These are phyloP conservation scores for Platypus cylindrus DNA, from an alignment of 2,888 invertebrate species.

Conservation along the genomic window DNA sequence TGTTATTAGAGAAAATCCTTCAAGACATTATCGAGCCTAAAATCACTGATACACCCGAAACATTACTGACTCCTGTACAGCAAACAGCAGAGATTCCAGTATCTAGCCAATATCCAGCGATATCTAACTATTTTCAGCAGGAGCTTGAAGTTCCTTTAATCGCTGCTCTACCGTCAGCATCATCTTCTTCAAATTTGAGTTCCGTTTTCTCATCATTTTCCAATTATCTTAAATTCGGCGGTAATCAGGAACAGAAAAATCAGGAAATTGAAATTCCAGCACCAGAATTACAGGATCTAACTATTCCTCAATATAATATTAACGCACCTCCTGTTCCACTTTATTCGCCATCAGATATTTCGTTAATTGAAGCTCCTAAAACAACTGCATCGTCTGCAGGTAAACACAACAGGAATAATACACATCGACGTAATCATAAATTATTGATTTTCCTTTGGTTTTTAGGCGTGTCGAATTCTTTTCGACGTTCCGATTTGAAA, in stretches of 20 bases:
- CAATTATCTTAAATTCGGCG: constrained; percentile 33
- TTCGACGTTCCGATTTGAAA: constrained; percentile 52
- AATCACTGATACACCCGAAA: constrained; percentile 5
- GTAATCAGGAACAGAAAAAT: constrained; percentile 7
- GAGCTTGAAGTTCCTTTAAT: constrained; percentile 3
- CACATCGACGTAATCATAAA: not conserved
- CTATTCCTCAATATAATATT: constrained; percentile 20
- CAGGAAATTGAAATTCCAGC: constrained; percentile 12
- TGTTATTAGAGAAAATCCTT: constrained; percentile 9
- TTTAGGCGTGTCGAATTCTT: constrained; percentile 37
- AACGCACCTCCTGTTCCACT: constrained; percentile 18
- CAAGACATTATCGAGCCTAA: constrained; percentile 2
- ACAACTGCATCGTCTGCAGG: constrained; percentile 15
- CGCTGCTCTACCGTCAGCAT: not conserved
- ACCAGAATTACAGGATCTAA: constrained; percentile 20
- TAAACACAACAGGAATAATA: too few relatives aligned
- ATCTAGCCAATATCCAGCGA: too few relatives aligned
- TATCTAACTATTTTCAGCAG: constrained; percentile 7
- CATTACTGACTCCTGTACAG: constrained; percentile 10
- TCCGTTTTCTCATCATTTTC: constrained; percentile 52
- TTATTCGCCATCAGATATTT: constrained; percentile 11
- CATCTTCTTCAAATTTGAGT: constrained; percentile 34
- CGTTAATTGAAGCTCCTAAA: constrained; percentile 14
- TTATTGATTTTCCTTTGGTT: not conserved
- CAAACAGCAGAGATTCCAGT: constrained; percentile 5